A percentile compares a stretch with the other conserved stretches of the same genome.
Evolutionary conservation across 2,113 vertebrate genomes (phyloP).

Genomic region (Kryptolebias marmoratus): DNA sequence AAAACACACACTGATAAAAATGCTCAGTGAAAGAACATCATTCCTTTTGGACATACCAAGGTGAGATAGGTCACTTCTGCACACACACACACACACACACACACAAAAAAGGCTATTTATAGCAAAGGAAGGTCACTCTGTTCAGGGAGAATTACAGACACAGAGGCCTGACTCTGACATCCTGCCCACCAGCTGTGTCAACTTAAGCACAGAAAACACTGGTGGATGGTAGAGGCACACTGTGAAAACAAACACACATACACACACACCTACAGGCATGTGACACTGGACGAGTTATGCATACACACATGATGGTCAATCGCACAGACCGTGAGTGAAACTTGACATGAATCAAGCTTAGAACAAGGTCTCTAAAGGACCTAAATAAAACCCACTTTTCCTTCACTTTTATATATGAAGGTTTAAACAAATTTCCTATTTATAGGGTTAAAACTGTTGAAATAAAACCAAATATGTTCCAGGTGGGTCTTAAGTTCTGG

Average conservation of each 20-base stretch:
- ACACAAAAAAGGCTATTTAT: slow-evolving; percentile 70
- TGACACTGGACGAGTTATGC: neutral
- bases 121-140: slow-evolving; percentile 78
- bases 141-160: slow-evolving; percentile 79
- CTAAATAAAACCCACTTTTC: neutral
- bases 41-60: slow-evolving; percentile 33
- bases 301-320: neutral
- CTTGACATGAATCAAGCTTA: neutral
- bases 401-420: too few species aligned
- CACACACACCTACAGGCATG: slow-evolving; percentile 19
- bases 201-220: slow-evolving; percentile 76
- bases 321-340: neutral
- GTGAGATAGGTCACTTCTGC: slow-evolving; percentile 25
- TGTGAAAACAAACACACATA: slow-evolving; percentile 17
- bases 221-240: slow-evolving; percentile 44
- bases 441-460: too few species aligned
- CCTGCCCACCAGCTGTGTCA: slow-evolving; percentile 86
- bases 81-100: slow-evolving; percentile 22
- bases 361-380: neutral
- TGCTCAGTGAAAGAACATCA: slow-evolving; percentile 37
- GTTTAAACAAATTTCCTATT: too few species aligned
- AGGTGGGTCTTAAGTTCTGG: too few species aligned
- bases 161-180: slow-evolving; percentile 78
- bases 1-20: too few species aligned
- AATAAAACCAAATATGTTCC: neutral